These are phyloP conservation scores for Clivina fossor DNA, from an alignment of 2,888 invertebrate species.

Conservation along the genomic window DNA sequence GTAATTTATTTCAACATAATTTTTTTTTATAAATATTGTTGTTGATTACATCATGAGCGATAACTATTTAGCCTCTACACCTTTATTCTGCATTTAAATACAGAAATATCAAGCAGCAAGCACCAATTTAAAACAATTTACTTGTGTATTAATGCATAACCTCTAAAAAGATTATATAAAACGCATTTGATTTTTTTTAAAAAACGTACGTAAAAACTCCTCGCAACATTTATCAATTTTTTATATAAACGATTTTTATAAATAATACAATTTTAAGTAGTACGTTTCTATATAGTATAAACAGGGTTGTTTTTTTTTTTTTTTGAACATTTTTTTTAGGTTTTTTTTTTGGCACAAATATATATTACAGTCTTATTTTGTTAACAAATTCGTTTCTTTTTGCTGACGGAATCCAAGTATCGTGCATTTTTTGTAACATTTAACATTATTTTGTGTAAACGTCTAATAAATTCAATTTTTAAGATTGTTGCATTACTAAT, in stretches of 20 bases:
- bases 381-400: slow-evolving; percentile 26
- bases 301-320: background rate
- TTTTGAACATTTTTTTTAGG: background rate
- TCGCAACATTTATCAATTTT: too few relatives aligned
- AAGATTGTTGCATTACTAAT: slow-evolving; percentile 14
- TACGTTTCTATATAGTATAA: slow-evolving; percentile 15
- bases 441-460: slow-evolving; percentile 8
- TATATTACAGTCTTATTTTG: slow-evolving; percentile 22
- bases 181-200: too few relatives aligned
- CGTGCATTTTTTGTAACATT: slow-evolving; percentile 13
- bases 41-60: slow-evolving; percentile 26
- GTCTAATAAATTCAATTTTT: slow-evolving; percentile 2
- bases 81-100: slow-evolving; percentile 17
- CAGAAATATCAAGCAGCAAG: slow-evolving; percentile 29
- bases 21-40: slow-evolving; percentile 26
- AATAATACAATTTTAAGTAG: background rate
- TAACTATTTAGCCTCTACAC: slow-evolving; percentile 26
- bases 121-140: slow-evolving; percentile 27
- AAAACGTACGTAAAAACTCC: too few relatives aligned
- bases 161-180: too few relatives aligned
- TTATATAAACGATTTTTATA: background rate
- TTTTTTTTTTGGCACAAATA: slow-evolving; percentile 21
- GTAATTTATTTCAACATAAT: slow-evolving; percentile 27
- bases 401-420: slow-evolving; percentile 12
- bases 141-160: background rate